phyloP scores from a whole-genome alignment of 1,140 invertebrate genomes.

The Euwallacea fornicatus region DNA sequence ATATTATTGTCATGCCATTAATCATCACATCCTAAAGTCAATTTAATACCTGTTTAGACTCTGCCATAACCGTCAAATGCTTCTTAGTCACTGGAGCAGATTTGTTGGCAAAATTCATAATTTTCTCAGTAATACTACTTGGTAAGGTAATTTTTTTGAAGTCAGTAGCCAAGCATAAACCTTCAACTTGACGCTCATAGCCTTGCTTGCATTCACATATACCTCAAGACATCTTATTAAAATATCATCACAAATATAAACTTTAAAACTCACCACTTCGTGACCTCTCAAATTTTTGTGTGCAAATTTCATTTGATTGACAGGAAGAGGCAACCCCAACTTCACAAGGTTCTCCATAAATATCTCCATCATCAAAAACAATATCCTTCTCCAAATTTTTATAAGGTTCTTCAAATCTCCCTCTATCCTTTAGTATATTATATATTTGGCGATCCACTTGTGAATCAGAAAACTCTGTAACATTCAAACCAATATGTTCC shows the following conservation, averaged over 20 bases:
- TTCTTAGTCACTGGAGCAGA: constrained; percentile 55
- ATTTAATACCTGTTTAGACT: constrained; percentile 66
- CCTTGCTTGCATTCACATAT: constrained; percentile 69
- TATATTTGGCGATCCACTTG: constrained; percentile 41
- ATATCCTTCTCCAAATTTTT: constrained; percentile 47
- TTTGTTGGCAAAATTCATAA: constrained; percentile 49
- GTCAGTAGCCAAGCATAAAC: constrained; percentile 50
- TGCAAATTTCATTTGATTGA: constrained; percentile 64
- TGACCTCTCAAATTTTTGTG: constrained; percentile 60
- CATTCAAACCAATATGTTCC: neutral
- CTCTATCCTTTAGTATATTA: constrained; percentile 41
- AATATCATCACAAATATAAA: constrained; percentile 10
- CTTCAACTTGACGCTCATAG: constrained; percentile 59
- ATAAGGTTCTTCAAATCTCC: constrained; percentile 42
- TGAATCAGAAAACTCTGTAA: constrained; percentile 38
- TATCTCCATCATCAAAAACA: constrained; percentile 37
- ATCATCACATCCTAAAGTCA: no score
- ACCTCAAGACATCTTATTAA: constrained; percentile 51
- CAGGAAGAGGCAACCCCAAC: constrained; percentile 51
- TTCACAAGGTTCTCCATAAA: constrained; percentile 51
- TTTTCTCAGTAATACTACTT: constrained; percentile 50
- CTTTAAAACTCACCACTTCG: constrained; percentile 38
- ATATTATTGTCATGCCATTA: no score
- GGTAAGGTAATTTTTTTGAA: constrained; percentile 39
- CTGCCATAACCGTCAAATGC: constrained; percentile 75